These are phyloP conservation scores for Chiroxiphia lanceolata DNA, from an alignment of 2,797 vertebrate genomes.

Conservation along the genomic window DNA sequence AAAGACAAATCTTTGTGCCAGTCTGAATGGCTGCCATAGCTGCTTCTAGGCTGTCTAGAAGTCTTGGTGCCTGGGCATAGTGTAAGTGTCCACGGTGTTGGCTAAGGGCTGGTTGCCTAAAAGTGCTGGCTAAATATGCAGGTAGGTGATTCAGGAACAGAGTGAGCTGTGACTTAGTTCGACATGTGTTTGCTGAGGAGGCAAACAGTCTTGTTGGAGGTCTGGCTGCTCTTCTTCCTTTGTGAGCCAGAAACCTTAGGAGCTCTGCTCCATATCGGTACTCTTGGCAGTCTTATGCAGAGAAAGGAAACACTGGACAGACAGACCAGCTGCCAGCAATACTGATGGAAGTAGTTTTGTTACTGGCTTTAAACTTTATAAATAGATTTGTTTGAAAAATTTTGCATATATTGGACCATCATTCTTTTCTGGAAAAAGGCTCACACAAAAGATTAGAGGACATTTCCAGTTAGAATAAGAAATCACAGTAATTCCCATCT, in stretches of 20 bases:
- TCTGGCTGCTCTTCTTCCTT: background rate
- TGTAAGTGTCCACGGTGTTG: accelerated
- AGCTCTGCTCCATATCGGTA: background rate
- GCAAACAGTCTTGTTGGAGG: background rate
- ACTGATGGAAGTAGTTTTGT: background rate
- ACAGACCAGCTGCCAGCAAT: background rate
- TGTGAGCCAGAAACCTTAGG: background rate
- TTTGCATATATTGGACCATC: background rate
- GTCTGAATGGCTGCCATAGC: background rate
- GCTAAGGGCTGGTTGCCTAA: background rate
- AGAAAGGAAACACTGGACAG: background rate
- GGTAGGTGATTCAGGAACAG: background rate
- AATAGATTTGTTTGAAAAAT: background rate
- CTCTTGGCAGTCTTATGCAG: background rate
- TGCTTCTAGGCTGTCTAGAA: background rate
- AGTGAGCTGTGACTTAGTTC: background rate
- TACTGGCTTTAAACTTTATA: background rate
- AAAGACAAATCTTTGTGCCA: background rate
- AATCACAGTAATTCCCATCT: background rate
- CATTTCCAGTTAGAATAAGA: background rate
- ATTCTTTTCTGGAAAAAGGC: background rate
- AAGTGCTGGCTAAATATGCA: background rate
- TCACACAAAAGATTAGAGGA: background rate
- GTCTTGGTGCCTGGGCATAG: background rate
- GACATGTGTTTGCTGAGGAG: background rate